Percentiles rank a stretch among this genome's conserved stretches.
Conservation (phyloP, 1,140 invertebrate genomes). For the Drosophila parvula region DNA sequence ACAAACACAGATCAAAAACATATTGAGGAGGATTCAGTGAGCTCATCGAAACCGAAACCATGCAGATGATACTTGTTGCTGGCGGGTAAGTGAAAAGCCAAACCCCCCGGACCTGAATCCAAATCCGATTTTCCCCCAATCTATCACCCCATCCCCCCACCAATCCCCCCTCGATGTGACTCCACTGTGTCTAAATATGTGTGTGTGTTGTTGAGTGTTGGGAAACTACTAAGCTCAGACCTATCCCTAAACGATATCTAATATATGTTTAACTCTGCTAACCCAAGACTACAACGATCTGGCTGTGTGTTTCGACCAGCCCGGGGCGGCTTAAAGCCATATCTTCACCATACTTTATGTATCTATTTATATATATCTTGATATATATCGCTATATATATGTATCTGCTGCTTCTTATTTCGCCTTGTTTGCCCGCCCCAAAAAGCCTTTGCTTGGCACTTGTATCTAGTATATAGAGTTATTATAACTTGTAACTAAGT, state of each 20-base stretch:
- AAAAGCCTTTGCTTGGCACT: slow-evolving; percentile 58
- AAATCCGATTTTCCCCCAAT: not conserved
- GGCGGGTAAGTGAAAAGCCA: slow-evolving; percentile 80
- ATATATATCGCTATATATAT: slow-evolving; percentile 1
- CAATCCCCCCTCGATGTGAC: slow-evolving; percentile 24
- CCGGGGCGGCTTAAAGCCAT: not conserved
- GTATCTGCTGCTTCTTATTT: slow-evolving; percentile 30
- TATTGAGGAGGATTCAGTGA: slow-evolving; percentile 37
- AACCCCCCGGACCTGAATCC: slow-evolving; percentile 9
- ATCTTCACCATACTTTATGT: not conserved
- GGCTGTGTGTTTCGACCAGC: slow-evolving; percentile 3
- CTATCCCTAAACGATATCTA: not conserved
- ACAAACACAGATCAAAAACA: slow-evolving; percentile 8
- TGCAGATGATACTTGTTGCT: slow-evolving; percentile 84
- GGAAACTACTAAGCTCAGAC: slow-evolving; percentile 17
- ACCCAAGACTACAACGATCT: slow-evolving; percentile 2
- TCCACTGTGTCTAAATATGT: slow-evolving; percentile 28
- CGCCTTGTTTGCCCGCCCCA: slow-evolving; percentile 33
- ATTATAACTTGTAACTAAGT: slow-evolving; percentile 5
- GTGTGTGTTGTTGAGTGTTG: slow-evolving; percentile 13
- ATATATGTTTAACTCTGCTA: slow-evolving; percentile 1
- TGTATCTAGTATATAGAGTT: slow-evolving; percentile 16
- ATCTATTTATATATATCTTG: not conserved
- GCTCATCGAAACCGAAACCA: slow-evolving; percentile 54
- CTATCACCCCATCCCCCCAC: too few species aligned